Evolutionary conservation across 30 jellyfish, hydroid and myxozoan species (phyloP), one percentile per base, ranked within the genome.

Genomic region (Pelagia noctiluca): DNA sequence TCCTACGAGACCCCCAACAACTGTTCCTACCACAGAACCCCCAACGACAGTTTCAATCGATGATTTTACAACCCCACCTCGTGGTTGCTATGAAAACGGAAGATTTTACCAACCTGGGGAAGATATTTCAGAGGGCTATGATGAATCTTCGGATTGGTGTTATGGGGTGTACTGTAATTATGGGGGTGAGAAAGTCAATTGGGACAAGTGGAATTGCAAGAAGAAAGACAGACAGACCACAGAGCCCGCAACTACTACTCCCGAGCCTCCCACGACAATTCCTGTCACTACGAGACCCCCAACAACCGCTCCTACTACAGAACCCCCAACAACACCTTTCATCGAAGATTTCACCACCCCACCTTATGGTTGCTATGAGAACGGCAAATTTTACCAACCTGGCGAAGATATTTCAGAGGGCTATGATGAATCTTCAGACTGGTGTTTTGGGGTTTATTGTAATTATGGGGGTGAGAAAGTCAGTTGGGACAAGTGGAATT

Each of bases 131-230:
- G 72, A 60, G 8, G 72, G 72, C 29, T 60, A n/a, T n/a, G 72
- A 60, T 24, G 72, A 60, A n/a, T 26, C 29, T n/a, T n/a, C 72
- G 5, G 34, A 60, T 60, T 60, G 72, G 72, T 60, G 72, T n/a
- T 60, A 60, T 60, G 72, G 72, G 8, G 34, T 26, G 5, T 60
- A 60, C 21, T 60, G 72, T 24, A 24, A 60, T 24, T 24, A 60
- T 10, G 12, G 21, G 10, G 72, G 72, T 24, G 34, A 60, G 21
- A 60, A 5, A n/a, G 11, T 11, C 23, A 19, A 31, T 13, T 65
- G 61, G 78, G 62, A 21, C 31, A 57, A 37, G 1, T 75, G 75
- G 63, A 75, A 75, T 30, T 48, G 87, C 60, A 75, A 49, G 29
- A 48, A 13, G 35, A 35, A 28, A 46, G 3, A 52, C 24, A 74